phyloP scores from a whole-genome alignment of 2,113 vertebrate species.

The Mobula birostris region DNA sequence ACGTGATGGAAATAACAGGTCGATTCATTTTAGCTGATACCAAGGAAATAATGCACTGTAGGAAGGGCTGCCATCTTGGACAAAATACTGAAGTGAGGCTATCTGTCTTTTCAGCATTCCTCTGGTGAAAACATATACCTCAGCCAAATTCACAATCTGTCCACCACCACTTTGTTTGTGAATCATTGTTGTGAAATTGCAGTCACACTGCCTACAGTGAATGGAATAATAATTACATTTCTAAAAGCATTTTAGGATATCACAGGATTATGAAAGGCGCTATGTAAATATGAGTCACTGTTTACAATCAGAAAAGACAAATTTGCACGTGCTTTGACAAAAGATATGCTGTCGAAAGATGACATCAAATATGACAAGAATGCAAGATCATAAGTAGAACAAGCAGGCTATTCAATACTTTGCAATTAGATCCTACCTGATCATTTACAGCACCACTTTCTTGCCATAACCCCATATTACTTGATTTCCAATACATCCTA shows the following conservation, averaged over 20 bases:
- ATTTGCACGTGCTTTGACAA: background rate
- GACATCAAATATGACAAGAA: background rate
- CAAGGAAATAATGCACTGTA: background rate
- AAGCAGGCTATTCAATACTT: too few relatives aligned
- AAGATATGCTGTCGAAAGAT: background rate
- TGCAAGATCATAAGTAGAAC: too few relatives aligned
- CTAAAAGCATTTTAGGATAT: background rate
- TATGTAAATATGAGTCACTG: background rate
- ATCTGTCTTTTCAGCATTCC: too few relatives aligned
- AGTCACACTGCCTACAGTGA: background rate
- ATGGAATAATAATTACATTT: background rate
- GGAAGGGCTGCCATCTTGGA: background rate
- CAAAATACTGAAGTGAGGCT: background rate
- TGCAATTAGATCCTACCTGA: too few relatives aligned
- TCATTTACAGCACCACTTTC: too few relatives aligned
- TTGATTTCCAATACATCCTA: too few relatives aligned
- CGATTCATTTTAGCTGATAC: background rate
- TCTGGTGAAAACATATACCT: too few relatives aligned
- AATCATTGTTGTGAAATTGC: too few relatives aligned
- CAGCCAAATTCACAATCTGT: background rate
- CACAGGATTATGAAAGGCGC: background rate
- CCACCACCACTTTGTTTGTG: background rate
- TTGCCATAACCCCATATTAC: too few relatives aligned
- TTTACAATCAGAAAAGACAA: background rate
- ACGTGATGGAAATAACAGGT: background rate